Percentiles rank a stretch among this genome's conserved stretches.
These are phyloP conservation scores for Eulithis testata DNA, from an alignment of 2,888 invertebrate genomes.

Conservation along the genomic window DNA sequence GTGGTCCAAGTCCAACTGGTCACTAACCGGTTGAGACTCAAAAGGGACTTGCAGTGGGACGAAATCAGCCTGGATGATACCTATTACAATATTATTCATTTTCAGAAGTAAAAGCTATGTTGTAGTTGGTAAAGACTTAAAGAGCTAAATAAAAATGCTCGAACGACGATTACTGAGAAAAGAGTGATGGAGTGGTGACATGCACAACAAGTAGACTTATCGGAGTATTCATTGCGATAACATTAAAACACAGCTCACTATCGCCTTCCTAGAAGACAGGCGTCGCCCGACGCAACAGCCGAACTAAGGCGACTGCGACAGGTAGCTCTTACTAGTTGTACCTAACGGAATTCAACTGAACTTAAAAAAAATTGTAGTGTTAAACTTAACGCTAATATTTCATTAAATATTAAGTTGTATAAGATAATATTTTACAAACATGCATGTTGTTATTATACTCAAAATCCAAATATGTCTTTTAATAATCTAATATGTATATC, in stretches of 20 bases:
- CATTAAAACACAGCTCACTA: conserved; percentile 79
- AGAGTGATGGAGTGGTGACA: conserved; percentile 62
- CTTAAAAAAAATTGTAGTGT: conserved; percentile 72
- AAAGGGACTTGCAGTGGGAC: neutral
- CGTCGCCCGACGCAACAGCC: conserved; percentile 45
- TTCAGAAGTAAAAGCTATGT: neutral
- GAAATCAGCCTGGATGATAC: too few species aligned
- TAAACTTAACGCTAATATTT: too few species aligned
- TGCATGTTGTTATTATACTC: too few species aligned
- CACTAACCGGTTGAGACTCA: neutral
- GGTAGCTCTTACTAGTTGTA: conserved; percentile 68
- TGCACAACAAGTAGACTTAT: conserved; percentile 75
- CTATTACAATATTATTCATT: too few species aligned
- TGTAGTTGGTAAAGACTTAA: conserved; percentile 20
- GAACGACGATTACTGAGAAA: conserved; percentile 66
- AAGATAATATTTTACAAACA: too few species aligned
- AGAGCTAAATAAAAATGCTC: conserved; percentile 34
- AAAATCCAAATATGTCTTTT: too few species aligned
- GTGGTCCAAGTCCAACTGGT: neutral
- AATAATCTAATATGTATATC: too few species aligned
- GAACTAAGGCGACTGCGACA: conserved; percentile 60
- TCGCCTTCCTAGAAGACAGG: conserved; percentile 77
- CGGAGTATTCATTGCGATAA: conserved; percentile 78
- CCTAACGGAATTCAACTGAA: conserved; percentile 76
- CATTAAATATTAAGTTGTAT: too few species aligned